phyloP scores from a whole-genome alignment of 1,140 invertebrate genomes.

The Cyclargus thomasi region DNA sequence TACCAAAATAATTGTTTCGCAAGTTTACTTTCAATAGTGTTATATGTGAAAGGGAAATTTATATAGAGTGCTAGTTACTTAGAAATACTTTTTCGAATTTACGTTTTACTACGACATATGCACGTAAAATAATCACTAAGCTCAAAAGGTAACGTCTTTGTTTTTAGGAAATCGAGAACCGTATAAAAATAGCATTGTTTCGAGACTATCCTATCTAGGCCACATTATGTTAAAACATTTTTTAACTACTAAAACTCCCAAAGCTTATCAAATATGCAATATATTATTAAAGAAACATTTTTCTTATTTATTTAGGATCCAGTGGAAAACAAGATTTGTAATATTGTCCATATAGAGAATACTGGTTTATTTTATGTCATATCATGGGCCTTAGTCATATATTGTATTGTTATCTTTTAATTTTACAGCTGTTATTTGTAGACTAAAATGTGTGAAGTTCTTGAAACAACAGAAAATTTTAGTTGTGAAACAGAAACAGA shows the following conservation, averaged over 20 bases:
- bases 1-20: neutral
- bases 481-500: constrained; percentile 34
- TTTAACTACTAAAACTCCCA: too few relatives aligned
- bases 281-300: too few relatives aligned
- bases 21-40: constrained; percentile 3
- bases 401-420: neutral
- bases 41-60: constrained; percentile 10
- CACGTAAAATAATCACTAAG: neutral
- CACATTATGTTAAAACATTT: neutral
- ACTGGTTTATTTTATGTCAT: constrained; percentile 20
- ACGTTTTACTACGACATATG: neutral
- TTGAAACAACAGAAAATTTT: constrained; percentile 41
- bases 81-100: neutral
- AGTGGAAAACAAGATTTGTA: constrained; percentile 30
- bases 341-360: constrained; percentile 30
- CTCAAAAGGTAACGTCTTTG: neutral
- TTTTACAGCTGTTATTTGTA: neutral
- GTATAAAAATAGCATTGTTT: constrained; percentile 1
- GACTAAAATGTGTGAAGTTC: constrained; percentile 50
- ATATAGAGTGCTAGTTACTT: neutral
- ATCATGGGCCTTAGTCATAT: constrained; percentile 26
- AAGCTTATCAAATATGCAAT: too few relatives aligned
- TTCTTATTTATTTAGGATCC: constrained; percentile 13
- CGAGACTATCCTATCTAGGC: neutral
- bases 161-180: neutral